These are phyloP conservation scores for Xestia xanthographa DNA, from an alignment of 2,888 invertebrate species.

Conservation along the genomic window DNA sequence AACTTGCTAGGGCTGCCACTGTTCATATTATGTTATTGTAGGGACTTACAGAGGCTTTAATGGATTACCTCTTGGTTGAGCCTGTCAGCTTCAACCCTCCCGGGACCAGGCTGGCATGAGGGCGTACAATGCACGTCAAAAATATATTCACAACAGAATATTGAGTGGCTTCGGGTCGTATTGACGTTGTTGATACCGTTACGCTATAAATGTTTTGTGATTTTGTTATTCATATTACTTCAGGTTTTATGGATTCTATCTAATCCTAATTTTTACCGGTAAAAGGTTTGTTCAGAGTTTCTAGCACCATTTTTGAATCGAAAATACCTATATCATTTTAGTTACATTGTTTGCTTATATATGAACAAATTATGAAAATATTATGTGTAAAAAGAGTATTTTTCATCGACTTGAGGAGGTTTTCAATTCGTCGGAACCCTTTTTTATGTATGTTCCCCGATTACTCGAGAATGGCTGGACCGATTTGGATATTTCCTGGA, in stretches of 20 bases:
- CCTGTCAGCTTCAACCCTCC: conserved; percentile 69
- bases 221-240: conserved; percentile 44
- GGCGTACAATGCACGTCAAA: conserved; percentile 74
- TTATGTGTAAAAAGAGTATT: too few species aligned
- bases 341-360: too few species aligned
- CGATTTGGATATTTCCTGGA: too few species aligned
- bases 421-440: too few species aligned
- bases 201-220: conserved; percentile 44
- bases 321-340: neutral
- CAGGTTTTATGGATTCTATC: too few species aligned
- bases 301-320: neutral
- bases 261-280: too few species aligned
- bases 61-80: conserved; percentile 72
- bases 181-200: conserved; percentile 54
- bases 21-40: conserved; percentile 67
- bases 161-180: conserved; percentile 64
- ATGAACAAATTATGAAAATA: too few species aligned
- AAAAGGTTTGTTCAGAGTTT: too few species aligned
- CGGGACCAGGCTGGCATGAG: conserved; percentile 63
- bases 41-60: conserved; percentile 69
- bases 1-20: conserved; percentile 45
- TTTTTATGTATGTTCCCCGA: too few species aligned
- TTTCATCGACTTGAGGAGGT: too few species aligned
- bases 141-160: conserved; percentile 73
- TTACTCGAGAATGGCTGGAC: too few species aligned